Conservation (phyloP, 2,113 vertebrate genomes). For the Tricholaema leucomelas region DNA sequence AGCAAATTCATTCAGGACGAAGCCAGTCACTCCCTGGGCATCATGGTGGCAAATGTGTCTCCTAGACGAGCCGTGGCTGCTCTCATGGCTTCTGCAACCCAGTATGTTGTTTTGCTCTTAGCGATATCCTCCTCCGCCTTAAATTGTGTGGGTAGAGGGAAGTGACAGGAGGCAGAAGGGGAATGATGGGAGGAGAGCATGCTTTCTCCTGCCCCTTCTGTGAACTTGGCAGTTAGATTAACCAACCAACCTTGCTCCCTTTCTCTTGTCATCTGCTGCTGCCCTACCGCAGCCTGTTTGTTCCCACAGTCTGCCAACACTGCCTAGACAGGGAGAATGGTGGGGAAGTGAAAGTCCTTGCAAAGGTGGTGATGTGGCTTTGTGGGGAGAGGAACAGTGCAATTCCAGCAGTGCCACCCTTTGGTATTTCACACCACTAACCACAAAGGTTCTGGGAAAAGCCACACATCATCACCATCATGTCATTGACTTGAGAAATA, state of each 20-base stretch:
- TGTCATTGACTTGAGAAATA: not conserved
- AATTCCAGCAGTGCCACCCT: not conserved
- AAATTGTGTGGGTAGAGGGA: not conserved
- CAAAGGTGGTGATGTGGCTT: not conserved
- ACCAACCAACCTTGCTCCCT: accelerated
- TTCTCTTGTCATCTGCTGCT: not conserved
- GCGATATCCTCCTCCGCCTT: not conserved
- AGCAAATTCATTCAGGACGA: constrained; percentile 73
- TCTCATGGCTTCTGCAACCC: constrained; percentile 60
- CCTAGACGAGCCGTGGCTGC: constrained; percentile 55
- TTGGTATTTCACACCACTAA: not conserved
- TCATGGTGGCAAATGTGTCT: constrained; percentile 69
- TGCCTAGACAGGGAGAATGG: not conserved
- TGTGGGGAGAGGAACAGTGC: not conserved
- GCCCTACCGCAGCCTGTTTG: not conserved
- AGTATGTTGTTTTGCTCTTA: constrained; percentile 42
- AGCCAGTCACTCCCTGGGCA: constrained; percentile 35
- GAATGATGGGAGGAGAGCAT: not conserved
- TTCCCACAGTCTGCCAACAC: not conserved
- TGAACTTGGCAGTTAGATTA: not conserved
- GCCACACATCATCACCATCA: not conserved
- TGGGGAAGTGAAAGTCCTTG: not conserved
- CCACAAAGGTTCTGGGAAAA: not conserved
- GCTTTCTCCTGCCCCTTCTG: not conserved
- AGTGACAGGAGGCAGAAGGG: not conserved